Base-by-base conservation (phyloP, 53 echinoderm and acorn worm genomes). In the Holothuria scabra region DNA sequence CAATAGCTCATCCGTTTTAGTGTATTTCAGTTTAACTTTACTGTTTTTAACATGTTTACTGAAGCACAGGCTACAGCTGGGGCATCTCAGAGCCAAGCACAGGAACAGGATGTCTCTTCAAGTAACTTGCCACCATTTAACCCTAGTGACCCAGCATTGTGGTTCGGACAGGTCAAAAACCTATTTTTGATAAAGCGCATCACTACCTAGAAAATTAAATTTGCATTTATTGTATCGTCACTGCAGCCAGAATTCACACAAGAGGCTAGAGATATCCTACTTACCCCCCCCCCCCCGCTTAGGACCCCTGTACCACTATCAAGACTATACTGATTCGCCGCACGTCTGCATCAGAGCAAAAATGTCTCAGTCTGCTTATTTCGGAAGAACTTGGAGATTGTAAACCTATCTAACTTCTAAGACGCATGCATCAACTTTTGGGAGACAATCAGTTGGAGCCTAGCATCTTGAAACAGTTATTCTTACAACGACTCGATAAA, bases 111-210 rank as follows among this genome's bases (percentile, higher is more conserved):
- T 20, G 56, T 46, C 12, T 6, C 78, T 13, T 1, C 25, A 4
- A 41, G 35, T 1, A 34, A 41, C n/a, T 41, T 85, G 8, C 64
- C 48, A 38, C 52, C 76, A 20, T 76, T 85, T 21, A 63, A 22
- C 18, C 33, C 83, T 1, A 66, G 44, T 23, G 83, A 65, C 28
- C 66, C 66, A 7, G 41, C 37, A 22, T 34, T 83, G 23, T 83
- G 83, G 66, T 83, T 83, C 31, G 83, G 65, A 20, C 83, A 83
- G 20, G 83, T 66, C 1, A 67, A 65, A 25, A 66, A 65, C 8
- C 65, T 35, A 11, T 83, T 83, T 9, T 4, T n/a, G 23, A 83
- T 67, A 0, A 18, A 37, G 24, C 44, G 83, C 41, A 83, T 83
- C 41, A 64, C 38, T 8, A 26, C 4, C 5, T 46, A 83, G 22